A percentile compares a stretch with the other conserved stretches of the same genome.
These are phyloP conservation scores for Escarpia spicata DNA, from an alignment of 2,888 invertebrate genomes.

Conservation along the genomic window DNA sequence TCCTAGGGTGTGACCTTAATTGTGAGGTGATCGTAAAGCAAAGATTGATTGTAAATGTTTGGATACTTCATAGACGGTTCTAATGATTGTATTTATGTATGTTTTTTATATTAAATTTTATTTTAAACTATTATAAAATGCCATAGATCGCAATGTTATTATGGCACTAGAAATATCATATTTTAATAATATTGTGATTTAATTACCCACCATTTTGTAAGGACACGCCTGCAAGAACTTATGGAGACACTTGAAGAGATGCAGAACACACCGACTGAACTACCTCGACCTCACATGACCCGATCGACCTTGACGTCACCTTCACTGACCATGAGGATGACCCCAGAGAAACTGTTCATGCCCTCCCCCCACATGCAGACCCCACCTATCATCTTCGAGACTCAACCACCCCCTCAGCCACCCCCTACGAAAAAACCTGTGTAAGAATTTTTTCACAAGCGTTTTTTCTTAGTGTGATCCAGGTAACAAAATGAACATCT, in stretches of 20 bases:
- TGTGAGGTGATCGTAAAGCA: no score
- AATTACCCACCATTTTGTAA: slow-evolving; percentile 32
- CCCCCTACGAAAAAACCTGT: slow-evolving; percentile 2
- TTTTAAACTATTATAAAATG: no score
- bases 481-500: no score
- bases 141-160: no score
- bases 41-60: no score
- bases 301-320: slow-evolving; percentile 21
- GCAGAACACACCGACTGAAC: slow-evolving; percentile 43
- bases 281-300: background rate
- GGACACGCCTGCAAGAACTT: slow-evolving; percentile 53
- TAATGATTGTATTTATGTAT: no score
- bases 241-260: slow-evolving; percentile 51
- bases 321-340: slow-evolving; percentile 19
- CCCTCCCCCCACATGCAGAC: background rate
- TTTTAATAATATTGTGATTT: background rate
- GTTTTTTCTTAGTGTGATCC: background rate
- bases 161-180: no score
- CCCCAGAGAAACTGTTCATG: background rate
- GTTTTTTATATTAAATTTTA: no score
- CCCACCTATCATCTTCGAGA: background rate
- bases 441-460: background rate
- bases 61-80: no score
- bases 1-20: no score
- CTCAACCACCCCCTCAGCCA: background rate